Evolutionary conservation across 2,797 vertebrate species (phyloP), one percentile per base, ranked within the genome.

Genomic region (Xenentodon cancila): DNA sequence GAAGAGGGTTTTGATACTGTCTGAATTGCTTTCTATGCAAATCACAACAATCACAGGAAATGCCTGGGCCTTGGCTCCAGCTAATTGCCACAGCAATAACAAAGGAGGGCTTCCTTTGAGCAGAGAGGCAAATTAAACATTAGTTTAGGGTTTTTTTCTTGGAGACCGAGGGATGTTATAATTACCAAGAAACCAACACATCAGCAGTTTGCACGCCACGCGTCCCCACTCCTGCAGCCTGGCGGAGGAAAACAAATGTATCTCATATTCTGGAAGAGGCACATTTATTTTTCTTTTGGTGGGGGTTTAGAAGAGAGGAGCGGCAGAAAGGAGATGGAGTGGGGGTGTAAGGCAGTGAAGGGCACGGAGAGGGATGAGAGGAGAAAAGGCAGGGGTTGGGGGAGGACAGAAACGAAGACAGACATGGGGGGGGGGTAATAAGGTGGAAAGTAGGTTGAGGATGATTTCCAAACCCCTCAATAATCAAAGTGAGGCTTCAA

Each of bases 1-100:
- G 68, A 55, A 68, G 79, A 75, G 62, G 81, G 72, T 79, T 71
- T 76, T 62, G 77, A 88, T 88, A 75, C 73, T 87, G 69, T 77
- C 86, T 85, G 84, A 90, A 91, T 90, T 75, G 71, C 88, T 89
- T 77, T 86, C 84, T 88, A 92, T 93, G 91, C 91, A 93, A 93
- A 94, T 92, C 82, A 86, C 88, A 92, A 91, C 89, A 92, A 92
- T 92, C 89, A 79, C 89, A 91, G 91, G 91, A 93, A 92, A 92
- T 89, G 87, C 91, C 86, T 83, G 71, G 77, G 89, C 90, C 85
- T 87, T 72, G 60, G 84, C 80, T 87, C 43, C 77, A 60, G 84
- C 88, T 93, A 93, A 94, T 93, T 92, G 91, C 89, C 85, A 85
- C 69, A 32, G 88, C 88, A 90, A 93, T 92, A 93, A 93, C 91